Base-by-base conservation (phyloP, 2,113 vertebrate genomes). In the Gymnogyps californianus region DNA sequence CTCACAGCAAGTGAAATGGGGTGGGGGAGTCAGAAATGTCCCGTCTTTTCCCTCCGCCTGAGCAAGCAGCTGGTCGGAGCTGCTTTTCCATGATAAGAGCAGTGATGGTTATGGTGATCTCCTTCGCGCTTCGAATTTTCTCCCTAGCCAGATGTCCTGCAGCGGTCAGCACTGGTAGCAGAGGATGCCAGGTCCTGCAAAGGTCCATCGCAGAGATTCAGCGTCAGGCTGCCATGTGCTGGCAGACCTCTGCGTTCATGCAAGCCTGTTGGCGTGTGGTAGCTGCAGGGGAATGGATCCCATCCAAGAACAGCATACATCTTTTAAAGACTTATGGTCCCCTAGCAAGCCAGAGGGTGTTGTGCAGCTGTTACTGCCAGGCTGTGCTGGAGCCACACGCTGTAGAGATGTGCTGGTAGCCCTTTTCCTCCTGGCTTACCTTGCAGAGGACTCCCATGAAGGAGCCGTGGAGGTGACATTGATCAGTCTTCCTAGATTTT, bases 291-390 rank as follows among this genome's bases (percentile, higher is more conserved):
- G 46, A 15, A 64, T 92, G 95, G 93, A 96, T 94, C 74, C 88
- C 89, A 22, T 97, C 95, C 92, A 95, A 90, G 84, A 89, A 36
- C 91, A 87, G 93, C 91, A 93, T 92, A 36, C 94, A 95, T 93
- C 93, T 96, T 97, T 95, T 92, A 94, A 81, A 93, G 91, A 11
- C 87, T 85, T 88, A 9, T 7, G 49, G 91, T 91, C 75, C 72
- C 88, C 79, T 34, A 57, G 67, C 87, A 57, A 76, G 89, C 86
- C 78, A 8, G 46, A 90, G 89, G 87, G 89, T 77, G 82, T 28
- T 75, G 93, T 70, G 80, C 86, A 91, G 93, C 94, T 97, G 94
- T 86, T 88, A 8, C 80, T 83, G 87, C 85, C 90, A 62, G 80
- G 46, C 88, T 20, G 18, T 83, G 83, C 91, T 75, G 85, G 59